These are phyloP conservation scores for Montipora capitata DNA, from an alignment of 92 coral and sea anemone species.

Conservation along the genomic window DNA sequence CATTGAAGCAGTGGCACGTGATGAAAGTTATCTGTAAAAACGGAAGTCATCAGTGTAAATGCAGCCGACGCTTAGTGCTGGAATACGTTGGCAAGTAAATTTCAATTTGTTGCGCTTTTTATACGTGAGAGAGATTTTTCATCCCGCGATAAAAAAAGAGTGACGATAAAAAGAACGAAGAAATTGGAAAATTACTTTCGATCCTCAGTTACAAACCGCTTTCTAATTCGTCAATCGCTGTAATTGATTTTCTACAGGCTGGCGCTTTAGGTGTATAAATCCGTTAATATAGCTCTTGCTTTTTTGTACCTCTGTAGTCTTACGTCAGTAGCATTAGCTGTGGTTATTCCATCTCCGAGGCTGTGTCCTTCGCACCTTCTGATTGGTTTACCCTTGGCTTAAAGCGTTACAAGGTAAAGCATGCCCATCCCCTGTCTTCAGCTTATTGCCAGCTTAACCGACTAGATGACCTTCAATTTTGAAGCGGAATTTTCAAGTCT, in stretches of 20 bases:
- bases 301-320: constrained; percentile 56
- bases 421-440: not conserved
- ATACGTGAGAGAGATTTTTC: too few species aligned
- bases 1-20: too few species aligned
- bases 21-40: too few species aligned
- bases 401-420: constrained; percentile 64
- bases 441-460: not conserved
- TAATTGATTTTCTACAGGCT: too few species aligned
- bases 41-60: too few species aligned
- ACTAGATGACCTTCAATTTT: not conserved
- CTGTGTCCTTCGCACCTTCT: constrained; percentile 87
- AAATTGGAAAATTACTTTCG: too few species aligned
- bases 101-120: too few species aligned
- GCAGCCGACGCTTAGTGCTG: too few species aligned
- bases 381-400: constrained; percentile 73
- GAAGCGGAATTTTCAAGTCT: not conserved
- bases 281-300: not conserved
- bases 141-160: too few species aligned
- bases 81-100: not conserved
- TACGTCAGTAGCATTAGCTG: constrained; percentile 83
- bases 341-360: constrained; percentile 92
- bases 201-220: too few species aligned
- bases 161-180: too few species aligned
- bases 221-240: not conserved
- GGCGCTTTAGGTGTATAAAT: too few species aligned